A percentile compares a stretch with the other conserved stretches of the same genome.
phyloP scores from a whole-genome alignment of 2,113 vertebrate species.

The cat (Felis catus) region DNA sequence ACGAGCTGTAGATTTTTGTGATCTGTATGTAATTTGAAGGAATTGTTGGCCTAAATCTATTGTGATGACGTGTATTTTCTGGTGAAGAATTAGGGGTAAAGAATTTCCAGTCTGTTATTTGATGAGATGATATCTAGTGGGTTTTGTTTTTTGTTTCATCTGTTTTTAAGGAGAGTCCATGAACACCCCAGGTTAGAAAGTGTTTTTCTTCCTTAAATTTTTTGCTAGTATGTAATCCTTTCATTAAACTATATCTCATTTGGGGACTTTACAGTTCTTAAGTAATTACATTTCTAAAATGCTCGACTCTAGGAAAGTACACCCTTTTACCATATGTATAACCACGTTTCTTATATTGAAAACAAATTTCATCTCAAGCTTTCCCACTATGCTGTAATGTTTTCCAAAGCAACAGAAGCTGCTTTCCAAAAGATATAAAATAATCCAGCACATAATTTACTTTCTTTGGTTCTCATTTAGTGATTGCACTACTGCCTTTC shows the following conservation, averaged over 20 bases:
- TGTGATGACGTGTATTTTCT: not conserved
- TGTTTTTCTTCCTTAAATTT: constrained; percentile 7
- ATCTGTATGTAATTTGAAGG: not conserved
- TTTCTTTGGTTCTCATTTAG: not conserved
- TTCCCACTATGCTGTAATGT: not conserved
- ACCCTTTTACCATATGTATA: not conserved
- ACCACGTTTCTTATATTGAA: not conserved
- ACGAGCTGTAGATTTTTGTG: not conserved
- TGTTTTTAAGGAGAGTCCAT: not conserved
- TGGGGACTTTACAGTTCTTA: not conserved
- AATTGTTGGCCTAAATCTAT: not conserved
- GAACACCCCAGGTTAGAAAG: not conserved
- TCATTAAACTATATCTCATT: not conserved
- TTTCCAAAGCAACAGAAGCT: not conserved
- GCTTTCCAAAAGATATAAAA: not conserved
- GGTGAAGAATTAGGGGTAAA: not conserved
- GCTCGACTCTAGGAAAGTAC: not conserved
- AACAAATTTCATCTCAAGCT: constrained; percentile 1
- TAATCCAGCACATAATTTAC: not conserved
- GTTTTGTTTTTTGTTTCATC: not conserved
- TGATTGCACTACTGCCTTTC: not conserved
- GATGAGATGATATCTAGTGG: not conserved
- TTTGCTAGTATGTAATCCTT: not conserved
- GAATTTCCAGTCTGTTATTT: not conserved
- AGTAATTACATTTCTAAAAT: not conserved